phyloP scores from a whole-genome alignment of 1,140 invertebrate genomes.

The Phthorimaea operculella region DNA sequence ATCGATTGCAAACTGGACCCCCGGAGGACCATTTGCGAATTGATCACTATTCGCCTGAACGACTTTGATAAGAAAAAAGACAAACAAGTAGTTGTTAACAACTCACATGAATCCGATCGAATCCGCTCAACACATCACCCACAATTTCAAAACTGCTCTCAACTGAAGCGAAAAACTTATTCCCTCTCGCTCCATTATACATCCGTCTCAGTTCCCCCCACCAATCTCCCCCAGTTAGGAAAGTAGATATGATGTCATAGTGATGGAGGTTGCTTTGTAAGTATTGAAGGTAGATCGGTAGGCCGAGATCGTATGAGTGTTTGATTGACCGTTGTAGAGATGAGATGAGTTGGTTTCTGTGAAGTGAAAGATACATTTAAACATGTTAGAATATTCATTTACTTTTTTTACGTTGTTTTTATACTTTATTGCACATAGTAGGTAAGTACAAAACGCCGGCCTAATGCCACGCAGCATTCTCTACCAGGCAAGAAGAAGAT shows the following conservation, averaged over 20 bases:
- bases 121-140: slow-evolving; percentile 45
- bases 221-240: slow-evolving; percentile 55
- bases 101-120: slow-evolving; percentile 59
- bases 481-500: too few species aligned
- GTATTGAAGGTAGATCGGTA: slow-evolving; percentile 53
- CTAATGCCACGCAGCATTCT: too few species aligned
- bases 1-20: too few species aligned
- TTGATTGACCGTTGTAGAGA: slow-evolving; percentile 33
- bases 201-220: slow-evolving; percentile 40
- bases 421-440: too few species aligned
- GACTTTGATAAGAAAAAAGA: too few species aligned
- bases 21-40: too few species aligned
- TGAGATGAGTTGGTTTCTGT: slow-evolving; percentile 33
- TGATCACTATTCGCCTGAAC: too few species aligned
- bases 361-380: too few species aligned
- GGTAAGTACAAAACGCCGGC: too few species aligned
- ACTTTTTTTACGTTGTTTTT: too few species aligned
- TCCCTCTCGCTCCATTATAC: slow-evolving; percentile 40
- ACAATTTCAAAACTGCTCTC: slow-evolving; percentile 48
- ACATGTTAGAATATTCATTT: too few species aligned
- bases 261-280: slow-evolving; percentile 45
- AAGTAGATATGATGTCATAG: slow-evolving; percentile 39
- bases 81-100: too few species aligned
- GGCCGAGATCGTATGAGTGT: slow-evolving; percentile 46
- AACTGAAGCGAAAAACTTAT: slow-evolving; percentile 34